Evolutionary conservation across 2,113 vertebrate species (phyloP), one percentile per base, ranked within the genome.

Genomic region (Sceloporus tristichus): DNA sequence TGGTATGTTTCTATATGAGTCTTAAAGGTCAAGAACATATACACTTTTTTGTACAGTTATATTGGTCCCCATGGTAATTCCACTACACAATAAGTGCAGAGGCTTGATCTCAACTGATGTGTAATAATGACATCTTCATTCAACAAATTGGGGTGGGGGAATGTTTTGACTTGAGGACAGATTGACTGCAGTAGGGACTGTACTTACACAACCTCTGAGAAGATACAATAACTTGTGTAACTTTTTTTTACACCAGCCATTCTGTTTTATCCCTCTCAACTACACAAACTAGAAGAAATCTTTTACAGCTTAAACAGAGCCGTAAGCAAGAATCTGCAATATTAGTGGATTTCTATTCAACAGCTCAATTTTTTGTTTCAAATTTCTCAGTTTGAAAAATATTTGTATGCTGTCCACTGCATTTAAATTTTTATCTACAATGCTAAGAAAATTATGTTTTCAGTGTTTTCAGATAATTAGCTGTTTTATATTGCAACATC

Each of bases 371-470:
- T 48, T 7, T 7, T 34, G 34, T 48, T 7, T 7, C 5, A 34
- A 62, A 59, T 27, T 21, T 65, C 25, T 48, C 53, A 77, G 18
- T 40, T 29, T 42, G 53, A 75, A 34, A 40, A 85, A 62, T 38
- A 76, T 86, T 79, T 48, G 25, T 79, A 54, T 13, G n/a, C 23
- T 79, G 42, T 9, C 40, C 29, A 9, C 18, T 79, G 40, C 59
- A 54, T 54, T 87, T 71, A 29, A 56, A 71, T 19, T 78, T 79
- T 71, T 79, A 68, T 70, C 62, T 71, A 70, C 13, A 54, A 56
- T 73, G 4, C 13, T 40, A 75, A 62, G n/a, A 85, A 85, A 76
- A 75, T 74, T 74, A 59, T 84, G 82, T 54, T 74, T 48, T 48
- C 70, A 59, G 3, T 75, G 11, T 59, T 76, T 76, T 85, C 73